Base-by-base conservation (phyloP, 2,113 vertebrate genomes). In the Rhombomys opimus region DNA sequence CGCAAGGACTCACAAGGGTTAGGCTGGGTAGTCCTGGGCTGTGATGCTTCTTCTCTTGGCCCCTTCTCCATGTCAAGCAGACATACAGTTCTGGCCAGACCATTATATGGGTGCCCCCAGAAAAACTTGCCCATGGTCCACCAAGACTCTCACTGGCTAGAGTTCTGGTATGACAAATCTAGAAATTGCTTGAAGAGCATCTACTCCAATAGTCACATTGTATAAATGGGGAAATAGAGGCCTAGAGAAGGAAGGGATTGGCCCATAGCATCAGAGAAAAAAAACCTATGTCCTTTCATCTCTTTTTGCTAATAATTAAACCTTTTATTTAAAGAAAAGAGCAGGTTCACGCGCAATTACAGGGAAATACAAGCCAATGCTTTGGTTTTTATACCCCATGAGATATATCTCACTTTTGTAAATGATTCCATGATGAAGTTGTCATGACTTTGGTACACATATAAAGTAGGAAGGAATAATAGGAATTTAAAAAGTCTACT, bases 281-380 rank as follows among this genome's bases (percentile, higher is more conserved):
- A 96, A 32, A 46, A 46, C 3, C 25, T 27, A 80, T 63, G 82
- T 90, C 27, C 5, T 94, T 77, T 90, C 59, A 59, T 81, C 75
- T 92, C 2, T 76, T 75, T 92, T 7, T 90, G 22, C 63, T 72
- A 52, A 46, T 12, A 78, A 61, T 59, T 85, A 87, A 73, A 63
- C 46, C 50, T 89, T 76, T 80, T 72, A 85, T 52, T 93, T 93
- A 87, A 59, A 86, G 22, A 68, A 17, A 84, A 86, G 38, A 75
- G 20, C 77, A 52, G 87, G 75, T 57, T 90, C 25, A n/a, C n/a
- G 87, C 12, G 50, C 0, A 13, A 25, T 88, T 93, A 12, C 75
- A 87, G 68, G 67, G 86, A 93, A 86, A 77, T 32, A 54, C 17
- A 88, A 8, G 50, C 13, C 35, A 22, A 77, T 38, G 6, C 63